Evolutionary conservation across 2,113 vertebrate species (phyloP), one percentile per base, ranked within the genome.

Genomic region (Xyrauchen texanus): DNA sequence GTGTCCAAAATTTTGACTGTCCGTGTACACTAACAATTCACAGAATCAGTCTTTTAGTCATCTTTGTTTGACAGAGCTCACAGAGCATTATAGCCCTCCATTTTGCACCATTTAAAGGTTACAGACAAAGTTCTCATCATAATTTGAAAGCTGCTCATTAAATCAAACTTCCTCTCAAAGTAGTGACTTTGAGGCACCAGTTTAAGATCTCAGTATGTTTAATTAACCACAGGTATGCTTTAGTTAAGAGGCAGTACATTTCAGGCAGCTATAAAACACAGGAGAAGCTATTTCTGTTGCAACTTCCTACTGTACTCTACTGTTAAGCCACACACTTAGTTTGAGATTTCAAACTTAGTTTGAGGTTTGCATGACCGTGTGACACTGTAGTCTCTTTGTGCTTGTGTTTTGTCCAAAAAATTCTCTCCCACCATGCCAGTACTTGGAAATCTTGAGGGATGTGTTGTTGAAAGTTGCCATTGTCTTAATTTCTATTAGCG

Each of bases 151-250:
- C 9, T 16, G 67, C 72, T 81, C 76, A 52, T 69, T 68, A 74
- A 79, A 64, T 65, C 10, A 51, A 53, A 70, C n/a, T 64, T 72
- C 77, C 73, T 66, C 57, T 77, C 8, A 34, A 71, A 49, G 53
- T 34, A 51, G 76, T 65, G 61, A 82, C 64, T 72, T 16, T 62
- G 78, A 79, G 21, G 69, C 15, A 73, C 69, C 64, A 73, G 74
- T 82, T 67, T 79, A 45, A 75, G 63, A 72, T 80, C 57, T 74
- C 13, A 55, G 46, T 62, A 61, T 55, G 66, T 79, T 80, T 79
- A 74, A 78, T 52, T 83, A 74, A 87, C 86, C 85, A 90, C 84
- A 86, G 70, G 75, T 86, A 85, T 87, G 79, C 57, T 68, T 77
- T 86, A 77, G 84, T 86, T 74, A 46, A 63, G 46, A 74, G 15